Evolutionary conservation across 2,888 invertebrate genomes (phyloP).

Genomic region (Hydrotaea cyrtoneurina): DNA sequence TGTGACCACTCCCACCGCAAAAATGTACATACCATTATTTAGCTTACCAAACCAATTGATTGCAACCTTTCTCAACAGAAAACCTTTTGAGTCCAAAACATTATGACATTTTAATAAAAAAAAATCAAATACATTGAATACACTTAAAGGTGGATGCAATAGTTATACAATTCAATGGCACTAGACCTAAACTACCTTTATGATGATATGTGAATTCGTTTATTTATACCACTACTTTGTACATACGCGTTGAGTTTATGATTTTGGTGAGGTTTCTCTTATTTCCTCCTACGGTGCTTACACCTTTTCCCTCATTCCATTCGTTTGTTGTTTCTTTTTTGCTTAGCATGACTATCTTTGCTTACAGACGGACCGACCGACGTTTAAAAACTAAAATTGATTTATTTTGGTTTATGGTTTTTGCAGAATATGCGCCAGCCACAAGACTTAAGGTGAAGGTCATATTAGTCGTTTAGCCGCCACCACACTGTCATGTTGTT

Average conservation of each 20-base stretch:
- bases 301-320: background rate
- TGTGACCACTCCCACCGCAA: too few relatives aligned
- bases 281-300: background rate
- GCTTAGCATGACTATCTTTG: background rate
- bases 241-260: background rate
- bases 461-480: background rate
- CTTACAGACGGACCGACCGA: too few relatives aligned
- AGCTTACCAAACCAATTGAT: too few relatives aligned
- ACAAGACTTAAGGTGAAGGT: slow-evolving; percentile 37
- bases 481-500: background rate
- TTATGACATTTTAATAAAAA: too few relatives aligned
- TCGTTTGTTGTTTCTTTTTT: background rate
- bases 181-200: too few relatives aligned
- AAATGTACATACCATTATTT: too few relatives aligned
- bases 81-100: too few relatives aligned
- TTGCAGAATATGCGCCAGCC: slow-evolving; percentile 3
- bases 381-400: too few relatives aligned
- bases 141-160: too few relatives aligned
- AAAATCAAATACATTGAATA: too few relatives aligned
- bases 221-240: background rate
- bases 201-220: background rate
- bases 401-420: background rate
- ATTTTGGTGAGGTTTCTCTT: background rate
- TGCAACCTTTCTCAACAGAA: too few relatives aligned
- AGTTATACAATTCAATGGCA: too few relatives aligned